Percentiles rank a stretch among this genome's conserved stretches.
Evolutionary conservation across 2,888 invertebrate genomes (phyloP).

Genomic region (Acronicta leporina): DNA sequence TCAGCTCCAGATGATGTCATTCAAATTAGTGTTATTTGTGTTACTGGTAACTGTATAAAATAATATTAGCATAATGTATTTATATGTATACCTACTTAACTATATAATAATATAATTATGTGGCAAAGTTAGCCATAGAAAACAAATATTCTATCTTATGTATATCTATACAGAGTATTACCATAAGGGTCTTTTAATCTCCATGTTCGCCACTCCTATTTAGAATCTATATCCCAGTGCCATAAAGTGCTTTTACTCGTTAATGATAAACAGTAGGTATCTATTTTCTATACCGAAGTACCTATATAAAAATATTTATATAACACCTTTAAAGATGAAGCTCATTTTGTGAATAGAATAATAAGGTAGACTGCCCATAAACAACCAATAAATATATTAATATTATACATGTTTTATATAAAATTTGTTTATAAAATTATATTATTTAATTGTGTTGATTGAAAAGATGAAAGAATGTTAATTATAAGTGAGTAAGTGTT

Average conservation of each 20-base stretch:
- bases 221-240: conserved; percentile 25
- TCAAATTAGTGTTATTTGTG: conserved; percentile 15
- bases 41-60: conserved; percentile 16
- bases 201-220: background rate
- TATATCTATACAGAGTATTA: background rate
- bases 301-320: too few relatives aligned
- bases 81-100: too few relatives aligned
- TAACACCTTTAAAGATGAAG: background rate
- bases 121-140: conserved; percentile 3
- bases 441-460: too few relatives aligned
- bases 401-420: too few relatives aligned
- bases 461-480: conserved; percentile 1
- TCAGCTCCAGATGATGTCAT: conserved; percentile 19
- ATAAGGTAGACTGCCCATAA: background rate
- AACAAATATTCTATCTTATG: background rate
- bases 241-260: conserved; percentile 37
- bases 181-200: background rate
- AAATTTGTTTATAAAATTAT: too few relatives aligned
- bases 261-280: conserved; percentile 14
- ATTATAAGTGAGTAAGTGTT: conserved; percentile 13
- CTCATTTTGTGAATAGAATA: background rate
- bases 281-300: too few relatives aligned
- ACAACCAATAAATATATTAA: too few relatives aligned
- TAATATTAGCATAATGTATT: conserved; percentile 2
- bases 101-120: conserved; percentile 7